phyloP scores from a whole-genome alignment of 2,113 vertebrate genomes.

The Spilogale gracilis region DNA sequence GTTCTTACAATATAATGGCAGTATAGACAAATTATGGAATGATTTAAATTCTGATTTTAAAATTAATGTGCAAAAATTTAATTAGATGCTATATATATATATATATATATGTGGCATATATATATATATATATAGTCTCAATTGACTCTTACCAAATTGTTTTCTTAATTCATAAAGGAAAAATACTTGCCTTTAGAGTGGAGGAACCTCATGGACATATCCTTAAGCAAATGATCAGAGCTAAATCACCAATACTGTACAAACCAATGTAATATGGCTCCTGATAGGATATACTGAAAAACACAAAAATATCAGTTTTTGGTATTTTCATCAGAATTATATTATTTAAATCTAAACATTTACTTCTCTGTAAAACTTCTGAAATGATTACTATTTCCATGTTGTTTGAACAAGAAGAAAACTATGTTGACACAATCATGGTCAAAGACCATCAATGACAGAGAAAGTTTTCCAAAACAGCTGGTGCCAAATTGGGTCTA shows the following conservation, averaged over 20 bases:
- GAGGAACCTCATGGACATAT: background rate
- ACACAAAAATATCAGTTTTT: background rate
- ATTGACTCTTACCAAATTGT: background rate
- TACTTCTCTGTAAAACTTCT: background rate
- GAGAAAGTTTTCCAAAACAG: background rate
- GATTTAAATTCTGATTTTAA: background rate
- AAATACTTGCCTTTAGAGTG: background rate
- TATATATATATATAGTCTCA: background rate
- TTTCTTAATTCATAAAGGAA: background rate
- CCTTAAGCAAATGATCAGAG: background rate
- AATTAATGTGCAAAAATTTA: background rate
- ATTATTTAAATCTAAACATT: background rate
- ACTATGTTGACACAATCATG: background rate
- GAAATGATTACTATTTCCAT: background rate
- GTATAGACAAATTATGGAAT: background rate
- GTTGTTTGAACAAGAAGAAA: background rate
- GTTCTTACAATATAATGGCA: background rate
- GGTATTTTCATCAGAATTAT: background rate
- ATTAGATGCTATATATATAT: background rate
- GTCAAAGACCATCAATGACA: background rate
- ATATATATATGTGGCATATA: too few species aligned
- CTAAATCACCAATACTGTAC: background rate
- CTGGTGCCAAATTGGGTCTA: background rate
- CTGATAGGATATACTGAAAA: background rate
- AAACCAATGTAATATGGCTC: background rate